phyloP scores from a whole-genome alignment of 2,797 vertebrate genomes.

The Hydrocynus forskahlii region DNA sequence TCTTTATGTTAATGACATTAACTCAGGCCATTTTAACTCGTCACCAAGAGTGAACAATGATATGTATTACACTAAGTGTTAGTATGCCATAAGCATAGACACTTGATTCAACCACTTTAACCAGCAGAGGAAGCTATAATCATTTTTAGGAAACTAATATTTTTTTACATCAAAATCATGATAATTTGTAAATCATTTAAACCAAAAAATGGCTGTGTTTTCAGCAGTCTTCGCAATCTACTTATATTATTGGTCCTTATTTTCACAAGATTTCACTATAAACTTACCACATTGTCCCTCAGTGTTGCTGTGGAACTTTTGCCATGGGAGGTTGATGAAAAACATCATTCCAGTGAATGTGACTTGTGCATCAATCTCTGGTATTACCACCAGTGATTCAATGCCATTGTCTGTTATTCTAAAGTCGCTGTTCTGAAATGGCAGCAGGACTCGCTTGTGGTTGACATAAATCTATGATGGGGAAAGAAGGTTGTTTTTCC shows the following conservation, averaged over 20 bases:
- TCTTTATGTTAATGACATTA: background rate
- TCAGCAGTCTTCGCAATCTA: too few species aligned
- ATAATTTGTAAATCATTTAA: too few species aligned
- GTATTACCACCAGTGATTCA: constrained; percentile 79
- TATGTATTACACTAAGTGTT: too few species aligned
- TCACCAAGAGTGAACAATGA: background rate
- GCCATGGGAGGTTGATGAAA: constrained; percentile 79
- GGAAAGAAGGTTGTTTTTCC: constrained; percentile 1
- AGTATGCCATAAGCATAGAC: too few species aligned
- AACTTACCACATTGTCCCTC: constrained; percentile 86
- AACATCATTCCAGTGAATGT: constrained; percentile 84
- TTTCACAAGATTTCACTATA: constrained; percentile 29
- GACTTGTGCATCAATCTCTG: constrained; percentile 73
- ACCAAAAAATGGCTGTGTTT: too few species aligned
- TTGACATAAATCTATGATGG: constrained; percentile 80
- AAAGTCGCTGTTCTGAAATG: constrained; percentile 78
- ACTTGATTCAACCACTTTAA: too few species aligned
- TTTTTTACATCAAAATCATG: too few species aligned
- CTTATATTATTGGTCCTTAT: background rate
- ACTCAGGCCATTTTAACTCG: background rate
- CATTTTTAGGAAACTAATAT: too few species aligned
- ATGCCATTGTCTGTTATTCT: constrained; percentile 78
- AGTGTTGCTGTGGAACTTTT: constrained; percentile 82
- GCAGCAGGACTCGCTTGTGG: constrained; percentile 69
- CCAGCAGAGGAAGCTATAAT: too few species aligned